Evolutionary conservation across 2,113 vertebrate genomes (phyloP), one percentile per base, ranked within the genome.

Genomic region (Alaudala cheleensis): DNA sequence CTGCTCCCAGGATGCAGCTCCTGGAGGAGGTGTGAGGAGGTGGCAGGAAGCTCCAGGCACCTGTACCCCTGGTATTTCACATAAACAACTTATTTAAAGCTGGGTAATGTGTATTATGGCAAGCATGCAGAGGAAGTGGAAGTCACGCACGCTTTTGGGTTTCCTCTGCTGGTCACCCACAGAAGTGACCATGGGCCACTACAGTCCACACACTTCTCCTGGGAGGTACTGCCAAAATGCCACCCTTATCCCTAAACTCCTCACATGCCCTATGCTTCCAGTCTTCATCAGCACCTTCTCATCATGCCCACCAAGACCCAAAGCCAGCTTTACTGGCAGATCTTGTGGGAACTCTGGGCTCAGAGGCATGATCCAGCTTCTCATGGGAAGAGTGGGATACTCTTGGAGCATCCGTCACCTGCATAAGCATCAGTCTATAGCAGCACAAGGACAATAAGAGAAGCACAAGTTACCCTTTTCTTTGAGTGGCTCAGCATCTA

Each of bases 11-110:
- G 34, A 88, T 82, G 76, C 15, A 23, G 74, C 49, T 93, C 82
- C 86, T 33, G 87, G 58, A 79, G 87, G 91, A 93, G 67, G 90
- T 92, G 84, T 39, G 93, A 95, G 14, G 64, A 91, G 34, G 91
- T 93, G 87, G 91, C 91, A 95, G 70, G 93, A 82, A 74, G 66
- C 73, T 89, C 78, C 86, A 70, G 72, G 82, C 91, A 97, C 92
- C 91, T 88, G 67, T 53, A 77, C 50, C 77, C 61, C 45, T 60
- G 72, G 25, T 85, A 90, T 62, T 62, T 88, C 91, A 85, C 33
- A 54, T 12, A 73, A 94, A 92, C 82, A 90, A 86, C 45, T 88
- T 94, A 81, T 80, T 95, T 80, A 95, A 90, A 82, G 87, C 53
- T 61, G 61, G 28, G 42, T 50, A 93, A 88, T 0, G 1, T 5